These are phyloP conservation scores for Drosophila ironensis DNA, from an alignment of 1,140 invertebrate species.

Conservation along the genomic window DNA sequence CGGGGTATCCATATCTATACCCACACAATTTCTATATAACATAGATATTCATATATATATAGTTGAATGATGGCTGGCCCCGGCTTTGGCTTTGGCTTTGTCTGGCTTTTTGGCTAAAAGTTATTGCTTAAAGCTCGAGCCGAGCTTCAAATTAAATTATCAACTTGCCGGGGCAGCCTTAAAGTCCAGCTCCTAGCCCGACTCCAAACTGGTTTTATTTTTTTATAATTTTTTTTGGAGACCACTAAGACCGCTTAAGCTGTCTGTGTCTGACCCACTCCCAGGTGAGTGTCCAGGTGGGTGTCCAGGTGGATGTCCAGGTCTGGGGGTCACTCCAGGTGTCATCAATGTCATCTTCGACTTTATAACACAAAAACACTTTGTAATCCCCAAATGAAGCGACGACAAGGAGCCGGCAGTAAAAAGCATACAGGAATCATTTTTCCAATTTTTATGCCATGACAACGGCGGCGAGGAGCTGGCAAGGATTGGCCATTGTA, in stretches of 20 bases:
- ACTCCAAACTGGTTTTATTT: constrained; percentile 25
- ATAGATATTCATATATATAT: constrained; percentile 5
- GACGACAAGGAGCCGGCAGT: constrained; percentile 31
- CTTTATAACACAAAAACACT: constrained; percentile 80
- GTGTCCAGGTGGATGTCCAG: neutral
- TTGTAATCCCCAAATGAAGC: constrained; percentile 80
- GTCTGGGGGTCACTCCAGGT: constrained; percentile 64
- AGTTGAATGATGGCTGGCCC: constrained; percentile 23
- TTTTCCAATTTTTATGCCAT: constrained; percentile 15
- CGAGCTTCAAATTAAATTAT: neutral
- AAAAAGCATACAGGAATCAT: constrained; percentile 9
- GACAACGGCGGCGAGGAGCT: neutral
- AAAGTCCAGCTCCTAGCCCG: neutral
- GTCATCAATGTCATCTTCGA: constrained; percentile 80
- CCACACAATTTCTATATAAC: neutral
- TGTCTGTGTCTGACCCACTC: constrained; percentile 42
- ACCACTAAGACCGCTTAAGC: constrained; percentile 44
- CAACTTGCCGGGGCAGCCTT: neutral
- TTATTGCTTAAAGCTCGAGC: neutral
- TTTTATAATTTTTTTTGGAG: too few species aligned
- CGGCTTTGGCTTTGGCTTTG: constrained; percentile 5
- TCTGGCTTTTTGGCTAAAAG: neutral
- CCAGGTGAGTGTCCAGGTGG: neutral
- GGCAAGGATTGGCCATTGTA: constrained; percentile 58
- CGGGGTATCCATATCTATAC: constrained; percentile 23